These are phyloP conservation scores for Incurvaria masculella DNA, from an alignment of 2,888 invertebrate species.

Conservation along the genomic window DNA sequence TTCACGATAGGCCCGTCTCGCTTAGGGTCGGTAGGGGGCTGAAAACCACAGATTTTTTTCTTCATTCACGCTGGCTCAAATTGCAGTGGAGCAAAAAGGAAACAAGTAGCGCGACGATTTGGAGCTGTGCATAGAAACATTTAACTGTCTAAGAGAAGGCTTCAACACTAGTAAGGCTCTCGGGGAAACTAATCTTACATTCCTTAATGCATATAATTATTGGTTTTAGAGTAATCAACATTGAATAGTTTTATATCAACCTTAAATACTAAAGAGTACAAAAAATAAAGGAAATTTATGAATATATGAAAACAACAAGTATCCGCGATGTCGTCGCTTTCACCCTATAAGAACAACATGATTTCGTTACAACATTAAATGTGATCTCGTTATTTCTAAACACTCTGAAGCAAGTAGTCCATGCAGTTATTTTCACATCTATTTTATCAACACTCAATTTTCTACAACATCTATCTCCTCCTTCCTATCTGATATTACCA, in stretches of 20 bases:
- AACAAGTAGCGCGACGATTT: too few relatives aligned
- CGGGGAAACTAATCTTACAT: conserved; percentile 51
- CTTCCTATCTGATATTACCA: too few relatives aligned
- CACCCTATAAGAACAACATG: conserved; percentile 52
- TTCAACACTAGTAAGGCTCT: conserved; percentile 49
- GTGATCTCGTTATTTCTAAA: conserved; percentile 20
- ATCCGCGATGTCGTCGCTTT: conserved; percentile 49
- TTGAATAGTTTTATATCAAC: conserved; percentile 55
- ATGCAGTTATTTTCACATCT: too few relatives aligned
- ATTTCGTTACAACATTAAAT: conserved; percentile 49
- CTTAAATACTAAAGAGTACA: conserved; percentile 56
- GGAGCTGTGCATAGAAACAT: too few relatives aligned
- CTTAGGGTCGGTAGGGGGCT: too few relatives aligned
- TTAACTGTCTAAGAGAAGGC: conserved; percentile 51
- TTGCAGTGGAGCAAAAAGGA: too few relatives aligned
- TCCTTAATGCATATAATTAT: conserved; percentile 46
- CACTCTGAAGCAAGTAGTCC: not conserved
- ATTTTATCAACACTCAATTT: too few relatives aligned
- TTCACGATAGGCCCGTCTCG: conserved; percentile 49
- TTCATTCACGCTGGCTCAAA: too few relatives aligned
- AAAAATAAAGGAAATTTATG: conserved; percentile 58
- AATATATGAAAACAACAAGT: conserved; percentile 57
- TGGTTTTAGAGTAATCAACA: conserved; percentile 56
- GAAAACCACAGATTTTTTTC: too few relatives aligned
- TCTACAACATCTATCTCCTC: too few relatives aligned